Conservation (phyloP, 2,888 invertebrate species). For the Caenorhabditis sp. region DNA sequence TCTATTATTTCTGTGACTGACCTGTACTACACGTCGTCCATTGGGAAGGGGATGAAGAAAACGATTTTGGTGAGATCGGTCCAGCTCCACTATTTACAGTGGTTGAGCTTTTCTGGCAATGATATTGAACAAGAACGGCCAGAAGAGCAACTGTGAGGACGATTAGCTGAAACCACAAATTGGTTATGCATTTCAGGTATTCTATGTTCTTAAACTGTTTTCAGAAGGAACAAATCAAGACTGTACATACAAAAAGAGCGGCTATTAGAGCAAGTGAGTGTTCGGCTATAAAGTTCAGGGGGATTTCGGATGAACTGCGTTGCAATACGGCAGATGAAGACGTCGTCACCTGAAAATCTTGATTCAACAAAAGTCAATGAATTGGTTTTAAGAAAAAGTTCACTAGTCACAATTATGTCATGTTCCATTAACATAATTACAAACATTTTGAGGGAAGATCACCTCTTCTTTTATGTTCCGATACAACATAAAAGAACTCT, state of each 20-base stretch:
- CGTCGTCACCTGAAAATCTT: conserved; percentile 64
- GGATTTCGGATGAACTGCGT: conserved; percentile 41
- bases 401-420: too few relatives aligned
- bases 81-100: neutral
- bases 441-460: too few relatives aligned
- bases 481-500: too few relatives aligned
- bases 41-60: conserved; percentile 65
- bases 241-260: conserved; percentile 65
- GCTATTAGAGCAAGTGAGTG: conserved; percentile 69
- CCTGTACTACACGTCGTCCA: conserved; percentile 74
- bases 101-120: conserved; percentile 58
- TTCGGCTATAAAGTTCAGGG: conserved; percentile 70
- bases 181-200: neutral
- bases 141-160: conserved; percentile 68
- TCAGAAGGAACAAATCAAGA: too few relatives aligned
- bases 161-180: conserved; percentile 61
- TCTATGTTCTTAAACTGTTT: too few relatives aligned
- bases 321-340: conserved; percentile 56
- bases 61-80: conserved; percentile 45
- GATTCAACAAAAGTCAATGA: too few relatives aligned
- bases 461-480: too few relatives aligned
- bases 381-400: too few relatives aligned
- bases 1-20: conserved; percentile 18
- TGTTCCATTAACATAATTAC: too few relatives aligned
- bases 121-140: conserved; percentile 69